Evolutionary conservation across 2,113 vertebrate genomes (phyloP).

Genomic region (Anser cygnoides): DNA sequence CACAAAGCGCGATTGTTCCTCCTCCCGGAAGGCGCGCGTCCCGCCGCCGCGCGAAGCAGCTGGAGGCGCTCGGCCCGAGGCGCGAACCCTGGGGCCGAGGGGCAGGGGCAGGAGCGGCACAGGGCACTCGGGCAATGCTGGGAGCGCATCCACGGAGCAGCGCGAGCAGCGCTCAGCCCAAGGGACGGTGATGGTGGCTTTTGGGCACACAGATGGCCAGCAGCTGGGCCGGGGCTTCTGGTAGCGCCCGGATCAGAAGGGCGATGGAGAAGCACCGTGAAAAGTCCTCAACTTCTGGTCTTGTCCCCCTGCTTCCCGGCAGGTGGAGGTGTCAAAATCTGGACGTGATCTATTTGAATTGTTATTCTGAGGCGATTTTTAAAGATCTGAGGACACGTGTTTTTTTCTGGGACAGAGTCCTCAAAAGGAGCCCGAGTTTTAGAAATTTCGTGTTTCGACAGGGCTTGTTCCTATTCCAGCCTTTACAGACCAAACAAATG

Average conservation of each 20-base stretch:
- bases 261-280: background rate
- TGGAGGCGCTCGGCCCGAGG: fast-evolving
- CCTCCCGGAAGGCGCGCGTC: background rate
- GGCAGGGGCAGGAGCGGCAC: background rate
- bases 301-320: background rate
- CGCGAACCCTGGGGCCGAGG: fast-evolving
- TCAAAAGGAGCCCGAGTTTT: background rate
- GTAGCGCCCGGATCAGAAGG: background rate
- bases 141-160: fast-evolving
- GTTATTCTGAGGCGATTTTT: background rate
- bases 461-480: constrained; percentile 30
- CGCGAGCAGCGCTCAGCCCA: fast-evolving
- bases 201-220: fast-evolving
- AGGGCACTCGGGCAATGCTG: background rate
- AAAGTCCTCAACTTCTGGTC: background rate
- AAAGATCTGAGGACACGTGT: background rate
- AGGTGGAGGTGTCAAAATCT: background rate
- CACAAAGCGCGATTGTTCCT: background rate
- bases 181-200: background rate
- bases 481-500: constrained; percentile 56
- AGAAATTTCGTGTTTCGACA: background rate
- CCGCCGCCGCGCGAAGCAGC: fast-evolving
- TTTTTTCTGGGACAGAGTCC: background rate
- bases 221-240: too few relatives aligned
- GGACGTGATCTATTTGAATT: background rate